A percentile compares a stretch with the other conserved stretches of the same genome.
Conservation (phyloP, 2,113 vertebrate species). For the Bos taurus region ARS-UCD2.0 NC_037351.1:54165001-54165500, state of each 20-base stretch:
- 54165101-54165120: neutral
- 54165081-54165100: neutral
- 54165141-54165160: neutral
- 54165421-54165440: too few species aligned
- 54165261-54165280: neutral
- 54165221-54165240: neutral
- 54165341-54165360: too few species aligned
- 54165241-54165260: neutral
- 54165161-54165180: neutral
- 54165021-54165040: neutral
- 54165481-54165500: too few species aligned
- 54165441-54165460: too few species aligned
- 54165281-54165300: neutral
- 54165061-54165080: neutral
- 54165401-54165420: too few species aligned
- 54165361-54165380: too few species aligned
- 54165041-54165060: neutral
- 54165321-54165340: neutral
- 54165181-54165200: neutral
- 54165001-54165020: neutral
- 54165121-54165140: neutral
- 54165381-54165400: too few species aligned
- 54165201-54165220: neutral
- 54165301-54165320: neutral
- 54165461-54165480: too few species aligned